phyloP scores from a whole-genome alignment of 2,113 vertebrate species.

The Microcebus lehilahytsara region DNA sequence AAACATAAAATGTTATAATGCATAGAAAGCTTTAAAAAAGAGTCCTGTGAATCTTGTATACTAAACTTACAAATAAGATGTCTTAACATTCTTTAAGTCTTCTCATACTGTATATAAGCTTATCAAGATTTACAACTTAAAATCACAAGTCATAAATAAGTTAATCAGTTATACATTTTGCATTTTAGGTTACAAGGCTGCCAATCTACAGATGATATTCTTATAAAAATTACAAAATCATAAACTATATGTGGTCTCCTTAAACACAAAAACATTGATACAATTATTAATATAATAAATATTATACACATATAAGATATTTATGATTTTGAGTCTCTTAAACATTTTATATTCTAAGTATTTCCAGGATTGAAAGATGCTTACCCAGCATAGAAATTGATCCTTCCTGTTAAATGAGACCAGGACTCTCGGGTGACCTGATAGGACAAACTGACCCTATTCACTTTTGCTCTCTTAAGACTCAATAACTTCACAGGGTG shows the following conservation, averaged over 20 bases:
- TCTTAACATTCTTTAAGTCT: background rate
- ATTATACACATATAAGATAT: background rate
- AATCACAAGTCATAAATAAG: background rate
- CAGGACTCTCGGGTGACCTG: background rate
- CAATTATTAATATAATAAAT: background rate
- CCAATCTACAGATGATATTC: background rate
- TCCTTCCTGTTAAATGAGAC: background rate
- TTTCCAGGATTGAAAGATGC: background rate
- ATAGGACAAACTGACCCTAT: background rate
- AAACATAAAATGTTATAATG: background rate
- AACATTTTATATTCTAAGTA: background rate
- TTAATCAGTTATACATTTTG: background rate
- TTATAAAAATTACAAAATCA: conserved; percentile 4
- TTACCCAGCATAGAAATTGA: background rate
- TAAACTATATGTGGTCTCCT: background rate
- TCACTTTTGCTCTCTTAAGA: background rate
- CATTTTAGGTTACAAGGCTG: background rate
- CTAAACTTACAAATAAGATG: background rate
- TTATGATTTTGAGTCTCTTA: background rate
- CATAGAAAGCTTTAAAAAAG: background rate
- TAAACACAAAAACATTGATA: background rate
- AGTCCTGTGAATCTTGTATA: background rate
- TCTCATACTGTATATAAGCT: background rate
- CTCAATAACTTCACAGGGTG: background rate
- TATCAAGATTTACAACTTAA: conserved; percentile 22